Evolutionary conservation across 1,140 invertebrate genomes (phyloP).

Genomic region (Cyclargus thomasi): DNA sequence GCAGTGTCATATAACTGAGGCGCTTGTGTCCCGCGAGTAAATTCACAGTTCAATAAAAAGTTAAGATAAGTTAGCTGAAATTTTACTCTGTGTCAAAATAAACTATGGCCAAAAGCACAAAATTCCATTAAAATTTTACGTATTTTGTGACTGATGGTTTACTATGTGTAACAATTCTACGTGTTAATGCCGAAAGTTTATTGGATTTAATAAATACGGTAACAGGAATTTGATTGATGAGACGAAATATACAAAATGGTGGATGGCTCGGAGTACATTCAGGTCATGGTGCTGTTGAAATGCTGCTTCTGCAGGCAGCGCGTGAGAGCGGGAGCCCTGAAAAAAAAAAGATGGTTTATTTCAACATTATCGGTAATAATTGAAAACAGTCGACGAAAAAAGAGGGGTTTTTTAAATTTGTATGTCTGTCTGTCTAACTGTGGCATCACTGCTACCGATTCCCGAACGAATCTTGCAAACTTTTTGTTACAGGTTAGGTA

Average conservation of each 20-base stretch:
- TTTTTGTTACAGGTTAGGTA: no score
- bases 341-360: constrained; percentile 35
- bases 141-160: not conserved
- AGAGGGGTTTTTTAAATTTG: no score
- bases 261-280: constrained; percentile 34
- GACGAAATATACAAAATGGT: constrained; percentile 45
- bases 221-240: constrained; percentile 41
- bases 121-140: no score
- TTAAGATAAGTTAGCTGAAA: not conserved
- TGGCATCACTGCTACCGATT: no score
- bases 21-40: not conserved
- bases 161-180: not conserved
- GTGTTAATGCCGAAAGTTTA: constrained; percentile 14
- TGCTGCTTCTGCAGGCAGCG: constrained; percentile 61
- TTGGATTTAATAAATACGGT: constrained; percentile 29
- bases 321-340: constrained; percentile 64
- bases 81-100: no score
- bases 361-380: no score
- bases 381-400: no score
- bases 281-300: constrained; percentile 66
- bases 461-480: no score
- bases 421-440: no score
- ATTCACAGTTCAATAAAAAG: not conserved
- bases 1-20: not conserved
- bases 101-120: no score